These are phyloP conservation scores for Pterois miles DNA, from an alignment of 2,797 vertebrate species.

Conservation along the genomic window DNA sequence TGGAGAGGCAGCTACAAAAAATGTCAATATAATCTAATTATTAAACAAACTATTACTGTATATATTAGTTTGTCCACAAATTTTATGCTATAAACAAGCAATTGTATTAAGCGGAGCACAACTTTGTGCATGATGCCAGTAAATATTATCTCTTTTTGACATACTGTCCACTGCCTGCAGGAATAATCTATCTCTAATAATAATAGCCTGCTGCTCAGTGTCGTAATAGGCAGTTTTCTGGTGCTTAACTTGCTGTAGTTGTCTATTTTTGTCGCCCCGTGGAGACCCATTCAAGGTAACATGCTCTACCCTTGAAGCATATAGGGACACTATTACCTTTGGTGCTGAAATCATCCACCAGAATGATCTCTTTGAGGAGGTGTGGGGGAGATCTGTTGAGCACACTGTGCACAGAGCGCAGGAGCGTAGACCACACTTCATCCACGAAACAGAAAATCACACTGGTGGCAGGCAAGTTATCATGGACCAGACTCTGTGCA, in stretches of 20 bases:
- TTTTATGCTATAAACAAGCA: not conserved
- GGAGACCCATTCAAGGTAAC: not conserved
- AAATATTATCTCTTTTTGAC: not conserved
- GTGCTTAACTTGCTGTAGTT: not conserved
- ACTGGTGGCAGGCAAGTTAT: slow-evolving; percentile 90
- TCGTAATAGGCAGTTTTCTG: not conserved
- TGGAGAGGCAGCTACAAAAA: not conserved
- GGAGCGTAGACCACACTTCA: slow-evolving; percentile 96
- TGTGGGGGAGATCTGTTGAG: slow-evolving; percentile 92
- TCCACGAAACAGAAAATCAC: slow-evolving; percentile 98
- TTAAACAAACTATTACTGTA: not conserved
- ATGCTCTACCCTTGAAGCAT: not conserved
- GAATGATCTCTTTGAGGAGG: slow-evolving; percentile 92
- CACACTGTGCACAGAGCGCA: slow-evolving; percentile 95
- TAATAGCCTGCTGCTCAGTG: not conserved
- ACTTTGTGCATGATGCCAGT: not conserved
- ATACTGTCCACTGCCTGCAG: not conserved
- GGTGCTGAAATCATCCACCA: slow-evolving; percentile 96
- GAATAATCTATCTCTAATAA: not conserved
- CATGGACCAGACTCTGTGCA: slow-evolving; percentile 84
- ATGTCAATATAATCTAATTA: not conserved
- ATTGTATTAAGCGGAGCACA: not conserved
- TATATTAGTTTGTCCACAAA: not conserved
- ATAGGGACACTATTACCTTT: slow-evolving; percentile 82
- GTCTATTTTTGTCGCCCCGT: not conserved